Base-by-base conservation (phyloP, 2,797 vertebrate genomes). In the Epinephelus awoara region DNA sequence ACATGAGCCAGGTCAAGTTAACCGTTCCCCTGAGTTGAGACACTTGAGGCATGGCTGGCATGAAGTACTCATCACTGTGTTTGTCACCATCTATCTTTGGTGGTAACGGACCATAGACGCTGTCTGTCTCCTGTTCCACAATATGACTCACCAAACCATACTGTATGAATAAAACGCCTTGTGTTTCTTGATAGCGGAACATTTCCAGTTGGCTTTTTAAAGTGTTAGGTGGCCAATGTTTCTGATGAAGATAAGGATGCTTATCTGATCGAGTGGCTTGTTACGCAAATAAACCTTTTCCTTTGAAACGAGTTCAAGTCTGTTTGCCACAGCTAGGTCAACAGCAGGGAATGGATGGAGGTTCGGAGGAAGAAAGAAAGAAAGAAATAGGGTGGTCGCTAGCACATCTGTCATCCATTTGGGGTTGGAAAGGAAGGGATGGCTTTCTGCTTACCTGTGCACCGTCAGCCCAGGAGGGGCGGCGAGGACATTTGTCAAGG, bases 401-500 rank as follows among this genome's bases (percentile, higher is more conserved):
- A 57, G 61, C 42, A 75, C 84, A 80, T 93, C 79, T 88, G 83
- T 89, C 87, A 87, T 88, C 80, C 19, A 69, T 84, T 91, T 83
- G 72, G 79, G 77, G 72, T 17, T 58, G 61, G 69, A 71, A 77
- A 65, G 69, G 77, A 67, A 85, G 67, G 89, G 72, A 75, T 21
- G 69, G 51, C 63, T 74, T 88, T 90, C 40, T 84, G 80, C 91
- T 92, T 88, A 93, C 92, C 93, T 93, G 87, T 89, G 89, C 80
- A 79, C 73, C 19, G 29, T 75, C 79, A 85, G 79, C 74, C 72
- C 80, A 61, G 75, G 85, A 86, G 88, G 81, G 73, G 85, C 59
- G 55, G 58, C 57, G 46, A 67, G 89, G 85, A 92, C 92, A 91
- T 94, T 93, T 90, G 88, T 94, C 90, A 91, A 77, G 79, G 77